Conservation (phyloP, 2,113 vertebrate species). For the Origma solitaria region DNA sequence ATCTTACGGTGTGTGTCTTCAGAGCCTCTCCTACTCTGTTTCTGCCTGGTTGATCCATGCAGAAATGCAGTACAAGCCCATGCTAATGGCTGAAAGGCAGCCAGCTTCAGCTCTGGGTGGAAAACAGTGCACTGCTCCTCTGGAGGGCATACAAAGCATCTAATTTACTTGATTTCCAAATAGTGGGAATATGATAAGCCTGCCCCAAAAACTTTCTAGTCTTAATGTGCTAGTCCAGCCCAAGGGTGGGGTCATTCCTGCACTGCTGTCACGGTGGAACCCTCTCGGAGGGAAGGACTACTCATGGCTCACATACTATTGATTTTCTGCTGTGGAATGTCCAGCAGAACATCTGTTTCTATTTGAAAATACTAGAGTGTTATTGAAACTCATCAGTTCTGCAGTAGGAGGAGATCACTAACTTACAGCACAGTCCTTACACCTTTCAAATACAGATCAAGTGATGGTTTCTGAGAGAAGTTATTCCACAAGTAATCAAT, state of each 20-base stretch:
- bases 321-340: neutral
- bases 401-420: constrained; percentile 15
- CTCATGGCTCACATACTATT: neutral
- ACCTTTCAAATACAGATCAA: constrained; percentile 12
- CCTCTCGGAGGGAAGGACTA: neutral
- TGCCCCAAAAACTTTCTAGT: neutral
- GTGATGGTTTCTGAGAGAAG: constrained; percentile 4
- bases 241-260: neutral
- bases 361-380: neutral
- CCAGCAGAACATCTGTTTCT: constrained; percentile 1
- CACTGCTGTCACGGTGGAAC: neutral
- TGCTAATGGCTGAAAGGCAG: neutral
- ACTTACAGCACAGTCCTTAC: neutral
- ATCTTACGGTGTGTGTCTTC: neutral
- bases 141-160: neutral
- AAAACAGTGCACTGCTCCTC: neutral
- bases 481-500: constrained; percentile 29
- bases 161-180: neutral
- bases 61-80: neutral
- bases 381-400: constrained; percentile 24
- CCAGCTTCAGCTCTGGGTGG: neutral
- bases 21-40: neutral
- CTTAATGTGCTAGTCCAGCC: neutral
- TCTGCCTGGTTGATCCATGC: neutral
- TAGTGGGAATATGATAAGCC: neutral